phyloP scores from a whole-genome alignment of 2,888 invertebrate genomes.

The Strigamia transsilvanica region DNA sequence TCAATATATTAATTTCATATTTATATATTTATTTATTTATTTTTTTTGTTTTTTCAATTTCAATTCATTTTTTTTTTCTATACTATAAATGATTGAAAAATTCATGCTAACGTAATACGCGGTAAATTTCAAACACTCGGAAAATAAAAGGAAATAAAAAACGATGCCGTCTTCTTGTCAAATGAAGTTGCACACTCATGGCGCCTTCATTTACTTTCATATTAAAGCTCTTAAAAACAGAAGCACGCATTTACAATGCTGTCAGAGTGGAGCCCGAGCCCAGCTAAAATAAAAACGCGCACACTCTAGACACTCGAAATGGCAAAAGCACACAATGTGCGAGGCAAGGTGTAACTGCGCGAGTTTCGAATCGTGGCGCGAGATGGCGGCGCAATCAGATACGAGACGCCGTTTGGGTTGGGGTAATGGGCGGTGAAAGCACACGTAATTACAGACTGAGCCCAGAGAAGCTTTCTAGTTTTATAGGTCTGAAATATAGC shows the following conservation, averaged over 20 bases:
- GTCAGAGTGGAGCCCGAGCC: slow-evolving; percentile 13
- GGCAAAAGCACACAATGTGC: too few relatives aligned
- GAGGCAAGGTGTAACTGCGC: too few relatives aligned
- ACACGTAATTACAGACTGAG: slow-evolving; percentile 10
- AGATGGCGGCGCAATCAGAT: background rate
- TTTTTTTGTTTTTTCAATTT: too few relatives aligned
- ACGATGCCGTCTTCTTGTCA: background rate
- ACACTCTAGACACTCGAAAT: too few relatives aligned
- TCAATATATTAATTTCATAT: background rate
- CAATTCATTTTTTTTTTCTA: too few relatives aligned
- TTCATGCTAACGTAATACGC: slow-evolving; percentile 13
- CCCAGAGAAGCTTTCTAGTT: slow-evolving; percentile 26
- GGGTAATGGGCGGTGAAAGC: slow-evolving; percentile 20
- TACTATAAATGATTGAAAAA: background rate
- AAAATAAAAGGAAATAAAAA: background rate
- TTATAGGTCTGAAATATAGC: slow-evolving; percentile 38
- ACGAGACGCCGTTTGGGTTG: background rate
- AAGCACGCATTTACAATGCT: slow-evolving; percentile 51
- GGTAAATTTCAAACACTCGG: background rate
- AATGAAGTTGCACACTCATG: slow-evolving; percentile 50
- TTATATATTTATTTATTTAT: background rate
- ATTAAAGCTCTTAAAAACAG: slow-evolving; percentile 54
- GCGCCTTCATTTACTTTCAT: slow-evolving; percentile 53
- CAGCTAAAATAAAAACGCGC: too few relatives aligned
- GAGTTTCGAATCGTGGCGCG: background rate